Percentiles rank a stretch among this genome's conserved stretches.
phyloP scores from a whole-genome alignment of 1,140 invertebrate genomes.

The Lerema accius region DNA sequence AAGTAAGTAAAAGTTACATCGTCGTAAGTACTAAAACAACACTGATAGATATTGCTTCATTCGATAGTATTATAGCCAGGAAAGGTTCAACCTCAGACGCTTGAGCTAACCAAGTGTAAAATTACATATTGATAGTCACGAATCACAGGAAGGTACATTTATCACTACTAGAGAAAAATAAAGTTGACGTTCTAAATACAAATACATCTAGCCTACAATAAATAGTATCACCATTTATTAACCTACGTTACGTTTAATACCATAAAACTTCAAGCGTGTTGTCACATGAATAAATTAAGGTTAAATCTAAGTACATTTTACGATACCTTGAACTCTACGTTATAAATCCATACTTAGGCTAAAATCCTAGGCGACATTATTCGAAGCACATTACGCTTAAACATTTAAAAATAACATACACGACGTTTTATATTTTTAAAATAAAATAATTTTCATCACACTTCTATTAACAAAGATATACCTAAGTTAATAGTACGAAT shows the following conservation, averaged over 20 bases:
- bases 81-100: conserved; percentile 65
- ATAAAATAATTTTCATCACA: conserved; percentile 25
- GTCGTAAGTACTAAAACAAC: conserved; percentile 33
- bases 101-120: conserved; percentile 78
- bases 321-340: conserved; percentile 21
- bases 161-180: conserved; percentile 61
- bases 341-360: conserved; percentile 46
- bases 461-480: conserved; percentile 13
- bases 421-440: conserved; percentile 11
- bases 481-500: conserved; percentile 36
- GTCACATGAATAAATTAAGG: too few relatives aligned
- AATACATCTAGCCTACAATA: conserved; percentile 54
- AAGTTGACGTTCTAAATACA: conserved; percentile 59
- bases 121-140: conserved; percentile 73
- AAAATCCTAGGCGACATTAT: conserved; percentile 47
- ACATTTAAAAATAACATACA: conserved; percentile 14
- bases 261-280: conserved; percentile 25
- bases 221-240: conserved; percentile 58
- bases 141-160: conserved; percentile 72
- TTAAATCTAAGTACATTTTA: conserved; percentile 19
- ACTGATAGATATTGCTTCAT: conserved; percentile 74
- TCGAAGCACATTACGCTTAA: conserved; percentile 41
- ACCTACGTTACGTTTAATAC: conserved; percentile 43
- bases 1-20: conserved; percentile 14
- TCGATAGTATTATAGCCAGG: conserved; percentile 68